These are phyloP conservation scores for Synergus japonicus DNA, from an alignment of 2,888 invertebrate genomes.

Conservation along the genomic window DNA sequence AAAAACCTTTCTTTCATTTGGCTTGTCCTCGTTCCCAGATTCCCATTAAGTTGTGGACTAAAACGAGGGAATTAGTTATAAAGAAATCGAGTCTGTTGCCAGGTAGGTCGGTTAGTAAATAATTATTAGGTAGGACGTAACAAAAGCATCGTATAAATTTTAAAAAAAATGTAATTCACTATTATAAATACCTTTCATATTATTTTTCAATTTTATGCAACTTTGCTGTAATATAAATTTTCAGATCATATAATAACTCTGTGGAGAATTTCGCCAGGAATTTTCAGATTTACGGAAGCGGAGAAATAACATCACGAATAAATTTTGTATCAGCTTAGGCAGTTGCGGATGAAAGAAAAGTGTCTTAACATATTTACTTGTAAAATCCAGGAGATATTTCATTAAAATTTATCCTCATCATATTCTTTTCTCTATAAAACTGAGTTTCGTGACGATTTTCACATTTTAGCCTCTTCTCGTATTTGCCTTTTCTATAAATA, in stretches of 20 bases:
- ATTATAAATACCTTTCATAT: too few relatives aligned
- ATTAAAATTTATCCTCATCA: not conserved
- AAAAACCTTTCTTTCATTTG: too few relatives aligned
- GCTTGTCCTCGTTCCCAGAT: too few relatives aligned
- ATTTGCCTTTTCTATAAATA: not conserved
- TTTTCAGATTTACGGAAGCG: not conserved
- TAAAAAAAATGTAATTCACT: too few relatives aligned
- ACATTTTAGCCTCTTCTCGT: not conserved
- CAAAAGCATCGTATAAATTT: too few relatives aligned
- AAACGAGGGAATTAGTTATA: too few relatives aligned
- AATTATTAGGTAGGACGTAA: too few relatives aligned
- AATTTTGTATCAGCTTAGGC: not conserved
- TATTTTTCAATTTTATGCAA: too few relatives aligned
- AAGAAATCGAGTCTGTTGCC: too few relatives aligned
- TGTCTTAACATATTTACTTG: not conserved
- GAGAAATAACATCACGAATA: not conserved
- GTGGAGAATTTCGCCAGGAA: not conserved
- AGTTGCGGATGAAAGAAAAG: not conserved
- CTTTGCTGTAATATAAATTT: not conserved
- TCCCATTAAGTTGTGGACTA: too few relatives aligned
- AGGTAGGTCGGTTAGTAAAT: too few relatives aligned
- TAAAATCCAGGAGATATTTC: not conserved
- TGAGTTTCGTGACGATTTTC: not conserved
- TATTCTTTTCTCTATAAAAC: not conserved
- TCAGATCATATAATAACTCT: not conserved